Evolutionary conservation across 1,140 invertebrate species (phyloP), one percentile per base, ranked within the genome.

Genomic region (Pseudomyrmex gracilis): DNA sequence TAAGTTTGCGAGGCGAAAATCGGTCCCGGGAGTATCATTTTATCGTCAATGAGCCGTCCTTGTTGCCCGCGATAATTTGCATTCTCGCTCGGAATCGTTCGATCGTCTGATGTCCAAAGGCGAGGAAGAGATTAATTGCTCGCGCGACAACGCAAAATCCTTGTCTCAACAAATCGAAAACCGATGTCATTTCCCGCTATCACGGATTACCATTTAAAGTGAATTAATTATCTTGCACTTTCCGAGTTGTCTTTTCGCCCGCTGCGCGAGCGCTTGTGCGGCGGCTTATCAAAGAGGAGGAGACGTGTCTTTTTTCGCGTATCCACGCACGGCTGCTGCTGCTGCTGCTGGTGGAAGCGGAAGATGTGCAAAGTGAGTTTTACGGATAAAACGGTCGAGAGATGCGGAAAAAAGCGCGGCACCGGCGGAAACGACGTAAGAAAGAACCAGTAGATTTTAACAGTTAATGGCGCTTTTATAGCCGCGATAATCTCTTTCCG

Each of bases 401-500:
- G 15, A 12, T 12, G 43, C 12, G 12, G 24, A 34, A n/a, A 45
- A 67, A 53, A 67, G 34, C 34, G 34, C 5, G 34, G 45, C 24
- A n/a, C n/a, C n/a, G 61, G 61, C 24, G 34, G 20, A n/a, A 45
- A 47, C 64, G 15, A 45, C 51, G 20, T 70, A 17, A 78, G 67
- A 20, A 47, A 24, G 43, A 43, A 51, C 45, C 15, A 34, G 15
- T 70, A 13, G 76, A 70, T 78, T 78, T 78, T 24, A 78, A 70
- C 64, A 58, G 55, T 77, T 77, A 77, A 77, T 55, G 63, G 49
- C 34, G 49, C 17, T 55, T 49, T 63, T 20, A 76, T 76, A 76
- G 58, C n/a, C 22, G 76, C 34, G 64, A 70, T 70, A 78, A 78
- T 78, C 76, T 78, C 20, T 70, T 78, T 70, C 64, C 64, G 53